Conservation (phyloP, 2,113 vertebrate genomes). For the Colaptes auratus region DNA sequence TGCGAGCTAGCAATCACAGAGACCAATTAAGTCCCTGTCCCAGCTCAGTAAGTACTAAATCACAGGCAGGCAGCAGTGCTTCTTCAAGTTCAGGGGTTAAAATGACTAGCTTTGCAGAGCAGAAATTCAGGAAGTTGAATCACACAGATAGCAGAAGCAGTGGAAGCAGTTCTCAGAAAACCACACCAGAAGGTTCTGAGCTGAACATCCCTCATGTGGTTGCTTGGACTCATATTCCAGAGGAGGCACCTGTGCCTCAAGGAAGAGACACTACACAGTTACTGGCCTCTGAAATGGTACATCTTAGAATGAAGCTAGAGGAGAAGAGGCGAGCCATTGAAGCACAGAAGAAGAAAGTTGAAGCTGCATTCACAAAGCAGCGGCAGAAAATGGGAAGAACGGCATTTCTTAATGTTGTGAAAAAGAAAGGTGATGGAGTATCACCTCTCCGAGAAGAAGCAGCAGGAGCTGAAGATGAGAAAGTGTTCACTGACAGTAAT, state of each 20-base stretch:
- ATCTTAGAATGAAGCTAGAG: slow-evolving; percentile 93
- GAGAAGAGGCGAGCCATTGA: slow-evolving; percentile 97
- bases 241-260: slow-evolving; percentile 80
- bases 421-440: slow-evolving; percentile 88
- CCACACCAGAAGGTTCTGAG: slow-evolving; percentile 93
- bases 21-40: slow-evolving; percentile 86
- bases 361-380: slow-evolving; percentile 92
- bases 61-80: slow-evolving; percentile 87
- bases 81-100: slow-evolving; percentile 90
- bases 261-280: slow-evolving; percentile 90
- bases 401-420: slow-evolving; percentile 93
- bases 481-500: slow-evolving; percentile 62
- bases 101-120: slow-evolving; percentile 97
- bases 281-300: slow-evolving; percentile 95
- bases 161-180: slow-evolving; percentile 91
- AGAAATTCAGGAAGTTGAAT: slow-evolving; percentile 90
- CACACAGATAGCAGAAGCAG: slow-evolving; percentile 86
- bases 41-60: slow-evolving; percentile 86
- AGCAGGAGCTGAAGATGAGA: slow-evolving; percentile 79
- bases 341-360: slow-evolving; percentile 97
- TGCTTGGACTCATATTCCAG: slow-evolving; percentile 89
- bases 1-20: slow-evolving; percentile 72
- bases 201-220: slow-evolving; percentile 88
- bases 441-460: slow-evolving; percentile 86
- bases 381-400: slow-evolving; percentile 96